Base-by-base conservation (phyloP, 2,888 invertebrate species). In the Acleris cristana region DNA sequence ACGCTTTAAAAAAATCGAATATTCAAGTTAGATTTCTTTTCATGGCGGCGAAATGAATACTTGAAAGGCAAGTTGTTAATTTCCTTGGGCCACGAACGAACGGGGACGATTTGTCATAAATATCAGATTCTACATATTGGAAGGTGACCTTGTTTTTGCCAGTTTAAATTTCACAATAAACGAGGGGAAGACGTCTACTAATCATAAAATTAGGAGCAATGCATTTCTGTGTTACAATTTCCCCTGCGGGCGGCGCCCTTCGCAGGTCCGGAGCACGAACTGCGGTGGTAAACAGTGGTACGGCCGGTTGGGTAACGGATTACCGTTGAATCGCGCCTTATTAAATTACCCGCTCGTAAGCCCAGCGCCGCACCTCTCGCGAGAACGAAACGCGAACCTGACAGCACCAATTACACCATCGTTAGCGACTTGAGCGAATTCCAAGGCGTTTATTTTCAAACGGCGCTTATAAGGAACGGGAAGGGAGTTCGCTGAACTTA, bases 401-500 rank as follows among this genome's bases (percentile, higher is more conserved):
- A 74, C 73, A 70, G 67, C 69, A 65, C 71, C 78, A 81, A 82
- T 84, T 78, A 79, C 76, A 79, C 74, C 72, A 76, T 79, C 77
- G 79, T 83, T 81, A 83, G 77, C 72, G 77, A 77, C 76, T 76
- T 76, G 77, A 78, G 76, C 76, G 76, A 78, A 79, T 76, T 77
- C 80, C 74, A 71, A 73, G 73, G 76, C 68, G 77, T 76, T 77
- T 78, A 80, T 76, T 79, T 78, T 76, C 74, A 79, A 81, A 79
- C 74, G 74, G 34, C 34, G 34, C 34, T 34, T 34, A 73, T 70
- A 71, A 75, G 73, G 78, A 76, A 74, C 72, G 71, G 65, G 65
- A 58, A 18, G 58, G 71, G 72, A 76, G 81, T 81, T 79, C 79
- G 80, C 74, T 81, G 79, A 82, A 81, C 79, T 51, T 58, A 59